Evolutionary conservation across 2,797 vertebrate species (phyloP).

Genomic region (Lophius americanus): DNA sequence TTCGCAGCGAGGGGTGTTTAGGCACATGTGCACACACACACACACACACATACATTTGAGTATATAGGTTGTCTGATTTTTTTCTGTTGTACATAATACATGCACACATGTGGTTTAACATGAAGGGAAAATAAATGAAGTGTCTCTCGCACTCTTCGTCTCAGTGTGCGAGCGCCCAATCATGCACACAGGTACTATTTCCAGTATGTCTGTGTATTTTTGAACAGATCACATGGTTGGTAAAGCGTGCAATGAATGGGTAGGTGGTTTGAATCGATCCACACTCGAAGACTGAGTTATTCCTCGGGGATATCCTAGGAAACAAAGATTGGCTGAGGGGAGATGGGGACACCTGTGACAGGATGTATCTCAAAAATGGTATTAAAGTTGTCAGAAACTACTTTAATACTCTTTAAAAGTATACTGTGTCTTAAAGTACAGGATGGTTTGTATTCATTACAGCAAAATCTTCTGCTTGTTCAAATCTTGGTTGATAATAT

Average conservation of each 20-base stretch:
- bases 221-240: slow-evolving; percentile 80
- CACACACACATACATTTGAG: slow-evolving; percentile 26
- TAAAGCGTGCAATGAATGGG: slow-evolving; percentile 77
- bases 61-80: slow-evolving; percentile 70
- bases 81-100: slow-evolving; percentile 54
- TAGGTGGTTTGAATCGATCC: slow-evolving; percentile 70
- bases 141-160: background rate
- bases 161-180: slow-evolving; percentile 13
- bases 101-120: slow-evolving; percentile 41
- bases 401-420: too few relatives aligned
- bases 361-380: slow-evolving; percentile 2
- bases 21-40: slow-evolving; percentile 1
- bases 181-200: slow-evolving; percentile 34
- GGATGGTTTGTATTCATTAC: too few relatives aligned
- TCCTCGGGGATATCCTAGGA: slow-evolving; percentile 58
- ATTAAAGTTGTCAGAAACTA: background rate
- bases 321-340: slow-evolving; percentile 1
- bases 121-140: slow-evolving; percentile 14
- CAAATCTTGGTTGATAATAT: too few relatives aligned
- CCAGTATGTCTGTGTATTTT: slow-evolving; percentile 44
- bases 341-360: slow-evolving; percentile 11
- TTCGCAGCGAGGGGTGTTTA: slow-evolving; percentile 30
- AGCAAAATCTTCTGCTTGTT: too few relatives aligned
- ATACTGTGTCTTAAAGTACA: too few relatives aligned
- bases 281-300: slow-evolving; percentile 50